phyloP scores from a whole-genome alignment of 2,797 vertebrate species.

The Gobionotothen gibberifrons region DNA sequence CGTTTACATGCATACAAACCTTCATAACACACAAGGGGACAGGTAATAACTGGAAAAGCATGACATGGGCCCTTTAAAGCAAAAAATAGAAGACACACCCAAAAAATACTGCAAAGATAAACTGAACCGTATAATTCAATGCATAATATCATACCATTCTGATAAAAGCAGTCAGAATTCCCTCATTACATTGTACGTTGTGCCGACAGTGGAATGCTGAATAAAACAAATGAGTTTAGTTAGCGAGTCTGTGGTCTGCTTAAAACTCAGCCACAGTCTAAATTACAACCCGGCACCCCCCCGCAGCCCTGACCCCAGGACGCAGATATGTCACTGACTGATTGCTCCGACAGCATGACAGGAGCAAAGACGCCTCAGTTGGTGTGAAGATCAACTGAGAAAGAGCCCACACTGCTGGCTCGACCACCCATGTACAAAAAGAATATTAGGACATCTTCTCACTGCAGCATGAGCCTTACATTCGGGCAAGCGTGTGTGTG shows the following conservation, averaged over 20 bases:
- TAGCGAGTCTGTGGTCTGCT: conserved; percentile 15
- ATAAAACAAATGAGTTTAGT: conserved; percentile 17
- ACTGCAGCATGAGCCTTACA: background rate
- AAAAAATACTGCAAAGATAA: too few species aligned
- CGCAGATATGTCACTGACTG: conserved; percentile 63
- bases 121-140: background rate
- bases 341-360: conserved; percentile 48
- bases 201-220: conserved; percentile 32
- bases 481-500: conserved; percentile 13
- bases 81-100: too few species aligned
- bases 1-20: too few species aligned
- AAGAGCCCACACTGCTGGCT: conserved; percentile 8
- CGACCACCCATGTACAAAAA: conserved; percentile 20
- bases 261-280: conserved; percentile 20
- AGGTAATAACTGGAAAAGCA: too few species aligned
- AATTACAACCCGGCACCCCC: conserved; percentile 32
- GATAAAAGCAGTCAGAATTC: background rate
- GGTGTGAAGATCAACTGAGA: conserved; percentile 5
- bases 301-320: conserved; percentile 45
- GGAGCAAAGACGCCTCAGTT: conserved; percentile 42
- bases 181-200: conserved; percentile 1
- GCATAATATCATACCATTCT: background rate
- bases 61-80: too few species aligned
- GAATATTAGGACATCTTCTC: background rate
- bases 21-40: too few species aligned